These are phyloP conservation scores for Actinernus sp. DNA, from an alignment of 92 coral and sea anemone genomes.

Conservation along the genomic window DNA sequence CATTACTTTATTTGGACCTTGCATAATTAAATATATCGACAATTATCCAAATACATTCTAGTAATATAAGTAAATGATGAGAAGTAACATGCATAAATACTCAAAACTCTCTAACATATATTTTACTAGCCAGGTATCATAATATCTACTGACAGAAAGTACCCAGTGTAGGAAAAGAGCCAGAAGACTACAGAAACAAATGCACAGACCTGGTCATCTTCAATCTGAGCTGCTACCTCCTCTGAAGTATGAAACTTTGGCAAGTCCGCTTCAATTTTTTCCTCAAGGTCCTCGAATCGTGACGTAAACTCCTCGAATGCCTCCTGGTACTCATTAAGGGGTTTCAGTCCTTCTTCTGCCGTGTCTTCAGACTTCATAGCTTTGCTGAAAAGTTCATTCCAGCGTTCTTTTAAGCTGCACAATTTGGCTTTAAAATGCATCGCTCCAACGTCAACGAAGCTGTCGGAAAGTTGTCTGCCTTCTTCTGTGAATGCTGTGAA, in stretches of 20 bases:
- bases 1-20: too few species aligned
- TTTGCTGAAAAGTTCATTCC: slow-evolving; percentile 91
- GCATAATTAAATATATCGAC: too few species aligned
- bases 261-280: slow-evolving; percentile 62
- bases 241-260: slow-evolving; percentile 72
- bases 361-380: slow-evolving; percentile 86
- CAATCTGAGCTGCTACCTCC: slow-evolving; percentile 80
- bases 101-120: too few species aligned
- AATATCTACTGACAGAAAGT: too few species aligned
- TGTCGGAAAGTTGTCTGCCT: slow-evolving; percentile 90
- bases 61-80: too few species aligned
- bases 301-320: slow-evolving; percentile 88
- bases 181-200: too few species aligned
- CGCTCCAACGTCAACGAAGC: slow-evolving; percentile 82
- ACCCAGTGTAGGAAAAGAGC: too few species aligned
- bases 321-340: slow-evolving; percentile 88
- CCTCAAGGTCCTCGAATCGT: slow-evolving; percentile 86
- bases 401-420: slow-evolving; percentile 88
- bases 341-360: slow-evolving; percentile 86
- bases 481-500: slow-evolving; percentile 87
- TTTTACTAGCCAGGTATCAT: too few species aligned
- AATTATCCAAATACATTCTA: too few species aligned
- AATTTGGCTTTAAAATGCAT: slow-evolving; percentile 92
- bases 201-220: slow-evolving; percentile 83
- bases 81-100: too few species aligned